These are phyloP conservation scores for Ciconia maguari DNA, from an alignment of 2,113 vertebrate species.

Conservation along the genomic window DNA sequence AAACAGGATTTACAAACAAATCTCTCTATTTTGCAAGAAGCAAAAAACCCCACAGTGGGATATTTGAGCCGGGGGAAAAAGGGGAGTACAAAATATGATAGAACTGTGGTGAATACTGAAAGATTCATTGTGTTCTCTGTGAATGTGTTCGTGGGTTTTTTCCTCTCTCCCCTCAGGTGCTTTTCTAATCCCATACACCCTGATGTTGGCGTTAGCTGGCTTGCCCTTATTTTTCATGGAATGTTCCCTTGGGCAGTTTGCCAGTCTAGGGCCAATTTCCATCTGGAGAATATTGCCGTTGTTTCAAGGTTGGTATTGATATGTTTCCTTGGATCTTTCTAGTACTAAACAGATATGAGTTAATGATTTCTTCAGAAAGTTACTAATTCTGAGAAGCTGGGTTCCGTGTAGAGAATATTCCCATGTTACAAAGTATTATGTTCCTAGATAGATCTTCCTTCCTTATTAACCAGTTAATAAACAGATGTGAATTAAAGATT, in stretches of 20 bases:
- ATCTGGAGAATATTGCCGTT: conserved; percentile 87
- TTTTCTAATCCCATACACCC: conserved; percentile 90
- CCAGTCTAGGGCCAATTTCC: conserved; percentile 90
- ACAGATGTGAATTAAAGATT: neutral
- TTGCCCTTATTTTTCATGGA: conserved; percentile 94
- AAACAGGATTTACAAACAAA: neutral
- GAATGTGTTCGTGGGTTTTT: neutral
- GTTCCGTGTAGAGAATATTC: neutral
- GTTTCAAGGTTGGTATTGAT: conserved; percentile 84
- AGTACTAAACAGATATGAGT: neutral
- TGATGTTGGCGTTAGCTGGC: conserved; percentile 89
- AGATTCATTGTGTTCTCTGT: neutral
- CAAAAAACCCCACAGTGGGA: neutral
- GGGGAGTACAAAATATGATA: neutral
- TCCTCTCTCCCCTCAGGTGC: conserved; percentile 77
- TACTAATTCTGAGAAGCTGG: neutral
- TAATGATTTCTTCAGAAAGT: neutral
- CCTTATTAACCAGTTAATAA: neutral
- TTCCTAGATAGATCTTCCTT: neutral
- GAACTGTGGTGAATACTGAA: neutral
- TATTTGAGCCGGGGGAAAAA: neutral
- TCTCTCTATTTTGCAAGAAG: neutral
- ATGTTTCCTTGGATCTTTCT: neutral
- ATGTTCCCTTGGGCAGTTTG: conserved; percentile 93
- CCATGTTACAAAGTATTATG: neutral